Evolutionary conservation across 2,113 vertebrate species (phyloP).

Genomic region (Leptodactylus fuscus): DNA sequence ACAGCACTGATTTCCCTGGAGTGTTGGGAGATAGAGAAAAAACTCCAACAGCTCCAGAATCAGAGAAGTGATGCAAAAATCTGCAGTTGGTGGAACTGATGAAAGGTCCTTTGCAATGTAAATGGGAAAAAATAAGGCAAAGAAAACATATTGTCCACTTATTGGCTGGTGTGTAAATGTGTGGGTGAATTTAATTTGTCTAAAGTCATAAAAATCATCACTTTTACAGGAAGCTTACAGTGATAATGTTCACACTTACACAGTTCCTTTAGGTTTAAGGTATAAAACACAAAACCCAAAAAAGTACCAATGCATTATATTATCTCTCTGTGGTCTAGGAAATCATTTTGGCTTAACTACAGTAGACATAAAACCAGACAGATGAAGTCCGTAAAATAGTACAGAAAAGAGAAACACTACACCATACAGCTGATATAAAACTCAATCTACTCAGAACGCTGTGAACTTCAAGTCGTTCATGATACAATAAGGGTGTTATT

Average conservation of each 20-base stretch:
- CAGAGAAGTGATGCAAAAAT: no score
- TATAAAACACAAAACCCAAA: conserved; percentile 34
- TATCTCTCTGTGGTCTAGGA: conserved; percentile 35
- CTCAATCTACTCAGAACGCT: conserved; percentile 29
- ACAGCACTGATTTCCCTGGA: no score
- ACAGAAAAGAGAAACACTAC: conserved; percentile 35
- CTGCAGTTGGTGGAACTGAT: no score
- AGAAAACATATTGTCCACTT: no score
- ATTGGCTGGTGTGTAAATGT: no score
- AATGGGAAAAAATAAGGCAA: no score
- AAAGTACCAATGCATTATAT: conserved; percentile 35
- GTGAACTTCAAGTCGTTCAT: conserved; percentile 17
- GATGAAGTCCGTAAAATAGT: conserved; percentile 50
- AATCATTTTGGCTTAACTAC: conserved; percentile 54
- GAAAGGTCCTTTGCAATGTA: no score
- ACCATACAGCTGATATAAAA: conserved; percentile 38
- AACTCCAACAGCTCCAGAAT: no score
- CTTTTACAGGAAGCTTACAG: background rate
- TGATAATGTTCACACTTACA: background rate
- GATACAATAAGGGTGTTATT: conserved; percentile 36
- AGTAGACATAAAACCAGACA: conserved; percentile 54
- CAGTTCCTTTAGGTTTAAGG: background rate
- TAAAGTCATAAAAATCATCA: background rate
- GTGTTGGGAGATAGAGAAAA: no score
- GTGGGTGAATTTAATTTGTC: no score